These are phyloP conservation scores for Apamea epomidion DNA, from an alignment of 2,888 invertebrate genomes.

Conservation along the genomic window DNA sequence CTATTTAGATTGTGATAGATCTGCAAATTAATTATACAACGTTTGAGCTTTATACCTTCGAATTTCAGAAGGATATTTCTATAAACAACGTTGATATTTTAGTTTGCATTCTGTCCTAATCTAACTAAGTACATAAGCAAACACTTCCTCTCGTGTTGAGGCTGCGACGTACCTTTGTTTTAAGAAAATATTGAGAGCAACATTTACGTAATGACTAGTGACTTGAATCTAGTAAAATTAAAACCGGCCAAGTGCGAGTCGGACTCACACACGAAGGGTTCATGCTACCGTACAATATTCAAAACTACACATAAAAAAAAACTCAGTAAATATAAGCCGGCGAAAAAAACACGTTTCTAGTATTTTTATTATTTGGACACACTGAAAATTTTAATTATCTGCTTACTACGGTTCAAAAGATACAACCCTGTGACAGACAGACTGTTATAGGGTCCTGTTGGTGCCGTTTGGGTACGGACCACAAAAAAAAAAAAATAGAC, in stretches of 20 bases:
- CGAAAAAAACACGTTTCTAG: neutral
- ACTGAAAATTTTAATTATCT: neutral
- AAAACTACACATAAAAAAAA: neutral
- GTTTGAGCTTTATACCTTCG: neutral
- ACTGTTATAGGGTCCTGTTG: neutral
- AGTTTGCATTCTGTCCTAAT: constrained; percentile 27
- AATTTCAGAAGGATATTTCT: neutral
- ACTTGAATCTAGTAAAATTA: no score
- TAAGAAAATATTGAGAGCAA: neutral
- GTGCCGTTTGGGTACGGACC: no score
- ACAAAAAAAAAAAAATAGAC: neutral
- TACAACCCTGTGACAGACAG: neutral
- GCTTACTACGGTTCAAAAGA: neutral
- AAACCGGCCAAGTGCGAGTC: no score
- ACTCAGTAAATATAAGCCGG: neutral
- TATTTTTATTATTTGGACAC: neutral
- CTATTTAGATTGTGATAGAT: neutral
- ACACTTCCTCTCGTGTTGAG: neutral
- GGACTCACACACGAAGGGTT: neutral
- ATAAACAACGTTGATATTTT: constrained; percentile 15
- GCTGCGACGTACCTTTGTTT: constrained; percentile 4
- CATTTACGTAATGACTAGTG: neutral
- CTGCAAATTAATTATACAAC: constrained; percentile 29
- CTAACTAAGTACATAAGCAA: neutral
- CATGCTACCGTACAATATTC: neutral